Percentiles rank a stretch among this genome's conserved stretches.
phyloP scores from a whole-genome alignment of 2,113 vertebrate genomes.

The Numida meleagris region DNA sequence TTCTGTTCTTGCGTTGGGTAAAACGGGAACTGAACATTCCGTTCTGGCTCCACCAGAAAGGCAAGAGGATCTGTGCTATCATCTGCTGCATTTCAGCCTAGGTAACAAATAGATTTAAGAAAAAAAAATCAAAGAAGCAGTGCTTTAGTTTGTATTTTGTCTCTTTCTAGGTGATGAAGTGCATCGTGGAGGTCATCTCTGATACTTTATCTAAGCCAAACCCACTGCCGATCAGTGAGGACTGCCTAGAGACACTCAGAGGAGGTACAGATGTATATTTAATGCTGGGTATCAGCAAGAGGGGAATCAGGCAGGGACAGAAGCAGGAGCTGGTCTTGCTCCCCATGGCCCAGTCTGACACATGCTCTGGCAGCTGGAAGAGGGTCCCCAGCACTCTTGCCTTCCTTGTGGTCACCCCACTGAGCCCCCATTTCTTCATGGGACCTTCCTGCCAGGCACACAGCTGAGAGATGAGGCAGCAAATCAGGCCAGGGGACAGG shows the following conservation, averaged over 20 bases:
- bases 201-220: slow-evolving; percentile 89
- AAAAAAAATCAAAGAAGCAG: background rate
- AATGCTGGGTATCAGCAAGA: background rate
- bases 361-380: background rate
- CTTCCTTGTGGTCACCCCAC: background rate
- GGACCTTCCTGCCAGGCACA: background rate
- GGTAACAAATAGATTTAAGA: background rate
- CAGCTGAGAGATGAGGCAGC: background rate
- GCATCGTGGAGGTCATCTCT: slow-evolving; percentile 92
- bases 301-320: background rate
- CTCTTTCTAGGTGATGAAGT: slow-evolving; percentile 90
- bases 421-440: background rate
- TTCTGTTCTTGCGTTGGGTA: background rate
- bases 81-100: background rate
- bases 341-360: background rate
- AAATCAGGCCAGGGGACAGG: background rate
- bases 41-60: background rate
- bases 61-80: background rate
- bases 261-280: slow-evolving; percentile 78
- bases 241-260: slow-evolving; percentile 87
- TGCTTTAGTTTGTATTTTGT: background rate
- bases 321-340: background rate
- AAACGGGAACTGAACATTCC: background rate
- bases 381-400: background rate
- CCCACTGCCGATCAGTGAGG: slow-evolving; percentile 84